Percentiles rank a stretch among this genome's conserved stretches.
phyloP scores from a whole-genome alignment of 2,113 vertebrate species.

The Misgurnus mizolepis region DNA sequence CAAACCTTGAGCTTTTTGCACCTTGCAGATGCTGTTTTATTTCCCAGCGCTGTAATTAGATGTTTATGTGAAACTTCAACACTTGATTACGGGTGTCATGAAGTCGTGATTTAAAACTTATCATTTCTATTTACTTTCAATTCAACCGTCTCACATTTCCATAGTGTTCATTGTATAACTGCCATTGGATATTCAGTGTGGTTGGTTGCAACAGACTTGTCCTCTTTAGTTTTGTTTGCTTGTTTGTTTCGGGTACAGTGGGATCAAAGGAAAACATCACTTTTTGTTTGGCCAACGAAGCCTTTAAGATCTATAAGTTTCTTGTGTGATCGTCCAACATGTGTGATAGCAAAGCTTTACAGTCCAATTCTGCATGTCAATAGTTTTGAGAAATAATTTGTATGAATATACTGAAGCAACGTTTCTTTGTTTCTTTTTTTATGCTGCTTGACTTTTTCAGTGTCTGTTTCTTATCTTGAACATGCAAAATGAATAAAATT shows the following conservation, averaged over 20 bases:
- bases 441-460: slow-evolving; percentile 48
- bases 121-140: background rate
- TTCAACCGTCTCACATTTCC: background rate
- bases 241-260: slow-evolving; percentile 2
- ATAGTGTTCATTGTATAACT: background rate
- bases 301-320: slow-evolving; percentile 6
- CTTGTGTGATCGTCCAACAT: slow-evolving; percentile 1
- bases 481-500: slow-evolving; percentile 1
- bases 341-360: slow-evolving; percentile 30
- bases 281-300: slow-evolving; percentile 50
- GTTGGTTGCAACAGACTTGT: background rate
- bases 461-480: background rate
- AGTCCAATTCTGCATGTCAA: slow-evolving; percentile 54
- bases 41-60: slow-evolving; percentile 9
- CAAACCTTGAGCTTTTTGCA: slow-evolving; percentile 29
- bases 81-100: slow-evolving; percentile 16
- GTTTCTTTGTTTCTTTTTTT: slow-evolving; percentile 21
- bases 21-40: background rate
- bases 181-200: slow-evolving; percentile 2
- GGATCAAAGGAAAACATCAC: slow-evolving; percentile 23
- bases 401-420: slow-evolving; percentile 47
- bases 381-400: slow-evolving; percentile 41
- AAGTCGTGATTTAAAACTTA: background rate
- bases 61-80: slow-evolving; percentile 28
- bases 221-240: background rate